A percentile compares a stretch with the other conserved stretches of the same genome.
Conservation (phyloP, 2,797 vertebrate genomes). For the Coregonus suidteri region DNA sequence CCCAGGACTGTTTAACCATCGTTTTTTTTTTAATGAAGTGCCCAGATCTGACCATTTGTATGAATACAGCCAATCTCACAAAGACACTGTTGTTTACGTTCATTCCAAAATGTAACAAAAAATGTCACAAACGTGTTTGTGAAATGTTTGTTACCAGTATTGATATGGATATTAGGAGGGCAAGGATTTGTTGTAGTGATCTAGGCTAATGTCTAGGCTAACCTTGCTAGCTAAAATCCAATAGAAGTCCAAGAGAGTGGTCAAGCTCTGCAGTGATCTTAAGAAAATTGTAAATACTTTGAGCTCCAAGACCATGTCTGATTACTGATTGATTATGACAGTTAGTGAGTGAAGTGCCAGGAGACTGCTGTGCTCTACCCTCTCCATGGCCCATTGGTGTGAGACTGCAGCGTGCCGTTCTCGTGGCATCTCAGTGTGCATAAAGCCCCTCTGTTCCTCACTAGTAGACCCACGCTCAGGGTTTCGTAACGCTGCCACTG, state of each 20-base stretch:
- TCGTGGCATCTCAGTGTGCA: constrained; percentile 43
- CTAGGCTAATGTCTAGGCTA: too few species aligned
- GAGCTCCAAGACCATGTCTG: background rate
- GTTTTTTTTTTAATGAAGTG: too few species aligned
- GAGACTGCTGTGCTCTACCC: constrained; percentile 22
- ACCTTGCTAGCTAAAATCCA: too few species aligned
- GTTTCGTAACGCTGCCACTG: constrained; percentile 55
- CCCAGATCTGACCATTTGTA: too few species aligned
- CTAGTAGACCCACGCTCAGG: constrained; percentile 51
- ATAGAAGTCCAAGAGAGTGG: too few species aligned
- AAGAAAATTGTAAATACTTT: background rate
- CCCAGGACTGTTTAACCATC: too few species aligned
- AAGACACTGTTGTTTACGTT: background rate
- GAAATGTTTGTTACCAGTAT: background rate
- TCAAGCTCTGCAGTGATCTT: background rate
- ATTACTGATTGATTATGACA: background rate
- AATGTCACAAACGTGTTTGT: background rate
- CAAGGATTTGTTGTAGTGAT: background rate
- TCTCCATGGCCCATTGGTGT: constrained; percentile 13
- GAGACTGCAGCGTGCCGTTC: constrained; percentile 48
- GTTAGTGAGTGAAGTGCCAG: constrained; percentile 28
- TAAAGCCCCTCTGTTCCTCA: constrained; percentile 62
- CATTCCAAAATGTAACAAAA: background rate
- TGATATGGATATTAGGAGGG: background rate
- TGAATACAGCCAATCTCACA: background rate